Evolutionary conservation across 2,113 vertebrate species (phyloP).

Genomic region (Gila orcuttii): DNA sequence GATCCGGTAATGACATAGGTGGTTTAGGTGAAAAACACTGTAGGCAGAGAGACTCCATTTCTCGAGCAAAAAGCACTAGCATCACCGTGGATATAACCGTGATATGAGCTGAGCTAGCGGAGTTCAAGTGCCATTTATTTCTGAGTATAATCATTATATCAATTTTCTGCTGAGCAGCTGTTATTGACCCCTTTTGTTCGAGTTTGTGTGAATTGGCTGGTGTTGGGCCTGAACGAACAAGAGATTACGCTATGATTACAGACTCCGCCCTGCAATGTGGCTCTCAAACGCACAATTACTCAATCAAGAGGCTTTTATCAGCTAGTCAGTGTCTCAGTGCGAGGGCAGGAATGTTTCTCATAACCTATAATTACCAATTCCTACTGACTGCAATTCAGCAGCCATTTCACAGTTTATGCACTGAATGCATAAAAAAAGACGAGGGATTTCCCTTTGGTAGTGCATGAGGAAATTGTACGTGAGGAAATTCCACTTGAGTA

Average conservation of each 20-base stretch:
- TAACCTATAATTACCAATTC: conserved; percentile 58
- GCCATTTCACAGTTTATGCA: conserved; percentile 47
- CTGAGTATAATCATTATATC: conserved; percentile 82
- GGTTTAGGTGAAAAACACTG: conserved; percentile 27
- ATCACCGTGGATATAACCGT: conserved; percentile 42
- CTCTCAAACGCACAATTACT: conserved; percentile 81
- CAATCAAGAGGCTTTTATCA: conserved; percentile 78
- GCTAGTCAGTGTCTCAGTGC: conserved; percentile 55
- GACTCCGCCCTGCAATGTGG: conserved; percentile 73
- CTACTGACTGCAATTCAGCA: conserved; percentile 44
- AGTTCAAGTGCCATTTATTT: conserved; percentile 78
- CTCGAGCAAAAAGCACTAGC: conserved; percentile 8
- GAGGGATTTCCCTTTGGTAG: conserved; percentile 32
- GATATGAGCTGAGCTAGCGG: conserved; percentile 66
- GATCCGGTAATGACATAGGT: conserved; percentile 34
- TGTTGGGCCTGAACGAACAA: conserved; percentile 69
- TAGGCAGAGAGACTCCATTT: conserved; percentile 14
- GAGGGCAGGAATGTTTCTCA: conserved; percentile 42
- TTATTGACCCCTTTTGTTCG: conserved; percentile 75
- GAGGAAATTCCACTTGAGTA: not conserved
- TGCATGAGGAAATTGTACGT: not conserved
- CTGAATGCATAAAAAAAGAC: conserved; percentile 13
- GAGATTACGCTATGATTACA: conserved; percentile 74
- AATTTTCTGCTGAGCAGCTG: conserved; percentile 74
- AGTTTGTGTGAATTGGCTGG: conserved; percentile 60